Percentiles rank a stretch among this genome's conserved stretches.
These are phyloP conservation scores for Arion vulgaris DNA, from an alignment of 1,140 invertebrate species.

Conservation along the genomic window DNA sequence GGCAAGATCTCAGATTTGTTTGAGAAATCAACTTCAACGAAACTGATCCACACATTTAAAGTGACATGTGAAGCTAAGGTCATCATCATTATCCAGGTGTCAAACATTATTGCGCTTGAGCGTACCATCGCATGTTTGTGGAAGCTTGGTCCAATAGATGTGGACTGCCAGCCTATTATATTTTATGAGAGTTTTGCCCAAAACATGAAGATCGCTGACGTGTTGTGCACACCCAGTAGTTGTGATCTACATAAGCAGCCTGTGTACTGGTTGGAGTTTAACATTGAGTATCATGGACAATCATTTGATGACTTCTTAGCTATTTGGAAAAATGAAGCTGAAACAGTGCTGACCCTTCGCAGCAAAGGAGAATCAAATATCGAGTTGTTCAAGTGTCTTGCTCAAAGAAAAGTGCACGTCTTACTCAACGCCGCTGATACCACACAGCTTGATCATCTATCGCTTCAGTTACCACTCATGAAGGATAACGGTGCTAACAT, in stretches of 20 bases:
- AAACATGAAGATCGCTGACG: slow-evolving; percentile 36
- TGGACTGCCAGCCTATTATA: slow-evolving; percentile 47
- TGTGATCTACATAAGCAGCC: slow-evolving; percentile 43
- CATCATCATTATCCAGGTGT: slow-evolving; percentile 52
- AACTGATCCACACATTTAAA: background rate
- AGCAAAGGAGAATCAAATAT: slow-evolving; percentile 41
- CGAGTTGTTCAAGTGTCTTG: slow-evolving; percentile 52
- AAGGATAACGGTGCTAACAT: slow-evolving; percentile 49
- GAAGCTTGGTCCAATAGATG: slow-evolving; percentile 50
- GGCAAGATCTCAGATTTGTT: background rate
- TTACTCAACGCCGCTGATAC: slow-evolving; percentile 49
- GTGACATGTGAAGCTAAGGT: background rate
- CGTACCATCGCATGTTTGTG: slow-evolving; percentile 48
- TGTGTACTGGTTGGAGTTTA: slow-evolving; percentile 52
- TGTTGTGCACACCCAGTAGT: slow-evolving; percentile 11
- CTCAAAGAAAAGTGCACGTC: slow-evolving; percentile 54
- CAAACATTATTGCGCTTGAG: slow-evolving; percentile 55
- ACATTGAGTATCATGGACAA: slow-evolving; percentile 47
- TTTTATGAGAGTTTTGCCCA: slow-evolving; percentile 52
- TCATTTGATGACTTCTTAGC: slow-evolving; percentile 43
- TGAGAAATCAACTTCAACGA: background rate
- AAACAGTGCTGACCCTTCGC: slow-evolving; percentile 38
- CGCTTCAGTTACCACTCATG: slow-evolving; percentile 51
- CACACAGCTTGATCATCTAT: slow-evolving; percentile 47
- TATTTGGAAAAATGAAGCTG: slow-evolving; percentile 52